Base-by-base conservation (phyloP, 2,797 vertebrate species). In the Pipistrellus kuhlii region DNA sequence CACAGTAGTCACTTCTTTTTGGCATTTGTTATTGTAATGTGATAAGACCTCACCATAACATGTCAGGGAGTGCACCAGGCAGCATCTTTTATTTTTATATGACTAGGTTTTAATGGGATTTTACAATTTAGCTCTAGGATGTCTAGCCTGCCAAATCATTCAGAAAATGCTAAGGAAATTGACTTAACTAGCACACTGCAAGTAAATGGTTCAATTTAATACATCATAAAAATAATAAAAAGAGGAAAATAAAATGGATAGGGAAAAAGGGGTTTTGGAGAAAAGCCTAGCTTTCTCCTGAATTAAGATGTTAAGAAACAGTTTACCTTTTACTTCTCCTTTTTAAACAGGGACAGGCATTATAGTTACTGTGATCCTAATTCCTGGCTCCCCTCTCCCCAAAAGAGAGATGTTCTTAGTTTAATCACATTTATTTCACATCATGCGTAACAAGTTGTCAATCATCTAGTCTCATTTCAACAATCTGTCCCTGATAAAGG, bases 191-290 rank as follows among this genome's bases (percentile, higher is more conserved):
- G 93, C 90, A 94, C 27, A 94, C 85, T 90, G 91, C 85, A 83
- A 95, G 90, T 88, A 95, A 97, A 96, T 80, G 89, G 89, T 88
- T 97, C 96, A 71, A 94, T 96, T 97, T 96, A 96, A 95, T 93
- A 96, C 12, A 94, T 95, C 95, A 94, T 94, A 94, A 96, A 98
- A 98, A 97, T 97, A 98, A 95, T 95, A 94, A 95, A 80, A 91
- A 96, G 95, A 84, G 38, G 86, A 94, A 98, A 98, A 98, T 97
- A 97, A 96, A 95, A 96, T 71, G 41, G 25, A 48, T 89, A 87
- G 89, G 14, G 93, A 89, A 85, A 96, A 91, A 91, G n/a, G 72
- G 72, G 83, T 76, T 95, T 97, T 83, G 53, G 89, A 93, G 68
- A 85, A 92, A 95, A 95, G 44, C 32, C 93, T 96, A 78, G n/a